Evolutionary conservation across 2,113 vertebrate species (phyloP), one percentile per base, ranked within the genome.

Genomic region (Kryptolebias marmoratus): DNA sequence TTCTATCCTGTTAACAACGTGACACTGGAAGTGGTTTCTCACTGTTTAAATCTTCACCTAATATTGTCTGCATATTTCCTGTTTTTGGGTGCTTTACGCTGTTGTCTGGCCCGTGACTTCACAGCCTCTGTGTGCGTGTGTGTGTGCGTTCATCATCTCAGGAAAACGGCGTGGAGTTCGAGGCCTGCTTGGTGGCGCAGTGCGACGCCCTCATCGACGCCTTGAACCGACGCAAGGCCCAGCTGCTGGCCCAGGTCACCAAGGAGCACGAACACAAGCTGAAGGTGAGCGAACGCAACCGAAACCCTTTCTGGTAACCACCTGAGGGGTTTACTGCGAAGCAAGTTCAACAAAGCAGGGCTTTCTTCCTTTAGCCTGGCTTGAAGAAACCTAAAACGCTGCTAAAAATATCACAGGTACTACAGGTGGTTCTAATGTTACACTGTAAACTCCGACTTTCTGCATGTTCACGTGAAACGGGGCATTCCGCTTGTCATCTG

Each of bases 221-320:
- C 52, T 94, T 99, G 72, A 99, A 98, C 91, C 92, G 98, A 32
- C 95, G 97, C 77, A 99, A 98, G 90, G 96, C 96, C 30, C 98
- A 98, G 91, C 94, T 99, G 82, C 93, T 99, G 58, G 86, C 96
- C 15, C 93, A 96, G 0, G 97, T 99, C 53, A 99, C 96, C 92
- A 98, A 98, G 83, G 98, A 99, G 70, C 97, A 98, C 0, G 98
- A 99, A n/a, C 96, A 99, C 92, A 99, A 99, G 81, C 94, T 99
- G 47, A 97, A 97, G 95, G 97, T 98, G 81, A 85, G 85, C 5
- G 3, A 53, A 5, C 68, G 1, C 4, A 58, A 71, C 12, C 27
- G 18, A 36, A 36, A 50, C 32, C 49, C 10, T 53, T 5, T 52
- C 58, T 36, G 39, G 10, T 16, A 55, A 64, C 28, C 28, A 9